Conservation (phyloP, 2,113 vertebrate species). For the Vulpes ferrilata region DNA sequence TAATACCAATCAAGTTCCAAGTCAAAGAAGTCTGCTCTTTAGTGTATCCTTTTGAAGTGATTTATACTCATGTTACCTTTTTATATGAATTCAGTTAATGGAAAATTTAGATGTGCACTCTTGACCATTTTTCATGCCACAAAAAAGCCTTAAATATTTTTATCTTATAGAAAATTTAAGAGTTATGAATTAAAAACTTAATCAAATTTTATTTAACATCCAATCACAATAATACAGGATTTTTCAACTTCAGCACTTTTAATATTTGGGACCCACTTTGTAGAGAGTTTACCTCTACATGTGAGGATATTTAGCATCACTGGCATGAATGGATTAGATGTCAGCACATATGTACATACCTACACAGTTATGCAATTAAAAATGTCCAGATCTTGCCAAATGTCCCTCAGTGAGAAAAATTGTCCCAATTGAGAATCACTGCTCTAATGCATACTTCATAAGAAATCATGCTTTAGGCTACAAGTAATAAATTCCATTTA, state of each 20-base stretch:
- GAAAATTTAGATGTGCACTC: not conserved
- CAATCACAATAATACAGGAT: not conserved
- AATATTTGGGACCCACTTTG: not conserved
- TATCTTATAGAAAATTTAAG: not conserved
- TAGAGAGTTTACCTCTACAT: not conserved
- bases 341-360: accelerated
- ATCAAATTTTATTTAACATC: not conserved
- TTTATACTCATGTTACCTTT: not conserved
- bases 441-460: not conserved
- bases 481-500: not conserved
- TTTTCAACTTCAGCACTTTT: not conserved
- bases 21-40: not conserved
- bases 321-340: not conserved
- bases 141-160: not conserved
- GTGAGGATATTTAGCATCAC: not conserved
- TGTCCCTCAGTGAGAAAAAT: not conserved
- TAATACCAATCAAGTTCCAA: not conserved
- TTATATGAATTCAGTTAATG: not conserved
- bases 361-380: not conserved
- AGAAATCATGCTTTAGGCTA: not conserved
- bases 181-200: not conserved
- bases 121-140: not conserved
- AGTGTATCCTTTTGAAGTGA: not conserved
- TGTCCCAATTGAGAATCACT: not conserved
- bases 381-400: not conserved